Evolutionary conservation across 1,140 invertebrate genomes (phyloP), one percentile per base, ranked within the genome.

Genomic region (Platyura marginata): DNA sequence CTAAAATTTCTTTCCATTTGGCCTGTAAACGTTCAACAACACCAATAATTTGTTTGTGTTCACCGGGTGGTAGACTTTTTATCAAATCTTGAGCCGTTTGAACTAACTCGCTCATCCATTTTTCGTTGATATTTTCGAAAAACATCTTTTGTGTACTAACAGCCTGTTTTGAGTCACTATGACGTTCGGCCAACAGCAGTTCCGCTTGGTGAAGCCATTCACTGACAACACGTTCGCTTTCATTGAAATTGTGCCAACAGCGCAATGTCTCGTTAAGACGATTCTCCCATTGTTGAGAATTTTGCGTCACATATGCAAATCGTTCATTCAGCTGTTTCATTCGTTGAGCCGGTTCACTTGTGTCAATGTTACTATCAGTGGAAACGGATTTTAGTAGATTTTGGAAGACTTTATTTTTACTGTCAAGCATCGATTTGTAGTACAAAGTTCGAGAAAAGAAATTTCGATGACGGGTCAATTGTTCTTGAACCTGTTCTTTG

Each of bases 401-500:
- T 47, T 79, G 75, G 60, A 90, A 80, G n/a, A 93, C 78, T 65
- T 93, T 92, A 59, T 91, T 93, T 62, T 92, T 92, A 51, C 84
- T 92, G 49, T 93, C 88, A 33, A 94, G 56, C 79, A 92, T 90
- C 1, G 88, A 90, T 55, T 83, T 84, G 60, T 93, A 92, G 58
- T 92, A 92, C 0, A 88, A 71, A 0, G 77, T 84, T 44, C 87
- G 73, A 0, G 84, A 79, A 58, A 93, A 91, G 65, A 90, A 91
- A 15, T 74, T 70, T 58, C 90, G 89, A 52, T 94, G 83, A 49
- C 72, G 75, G 40, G 89, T 82, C 19, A 92, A 67, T 42, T 81
- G 75, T 16, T 72, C 67, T 47, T 83, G 72, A 16, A 84, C 71
- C 2, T 70, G 61, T 48, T 90, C 81, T 45, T 77, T 75, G n/a